Base-by-base conservation (phyloP, 2,113 vertebrate species). In the Thinocorus orbignyianus region DNA sequence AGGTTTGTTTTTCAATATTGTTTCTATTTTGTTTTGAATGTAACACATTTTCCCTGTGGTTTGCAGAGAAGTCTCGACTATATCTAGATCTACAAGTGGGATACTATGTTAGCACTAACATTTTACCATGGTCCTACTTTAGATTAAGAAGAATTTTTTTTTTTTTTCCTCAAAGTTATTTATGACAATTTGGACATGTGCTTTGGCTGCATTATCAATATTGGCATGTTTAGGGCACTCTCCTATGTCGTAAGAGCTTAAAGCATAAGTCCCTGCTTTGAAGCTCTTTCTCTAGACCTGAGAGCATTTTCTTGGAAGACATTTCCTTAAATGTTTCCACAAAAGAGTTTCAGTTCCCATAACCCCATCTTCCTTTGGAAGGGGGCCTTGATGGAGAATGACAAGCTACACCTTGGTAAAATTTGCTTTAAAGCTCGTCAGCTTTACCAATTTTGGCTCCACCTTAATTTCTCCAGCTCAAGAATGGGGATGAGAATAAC, bases 401-500 rank as follows among this genome's bases (percentile, higher is more conserved):
- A 10, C 14, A 82, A 60, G 15, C 6, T 51, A 8, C 30, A 60
- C 1, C 35, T 51, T 57, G 51, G 30, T 49, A 80, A 88, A 88
- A 88, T 31, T 66, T 11, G n/a, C n/a, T n/a, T n/a, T n/a, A n/a
- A n/a, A n/a, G n/a, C 17, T 10, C 61, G 15, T 39, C 35, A 70
- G 7, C 7, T 86, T 80, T 83, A 42, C 11, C 11, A 60, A 1
- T 71, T 90, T 79, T 41, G 48, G 13, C 9, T 76, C 76, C 64
- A 10, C 23, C 31, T 62, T 48, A 1, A 5, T 77, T 72, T 61
- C 30, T 80, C 5, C 28, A 68, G 33, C 10, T 86, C 24, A 48
- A 17, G 31, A 81, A 41, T 0, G 0, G 18, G 11, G 9, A 41
- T 65, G 28, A 88, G 6, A 6, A 52, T 41, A 42, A 68, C 2